phyloP scores from a whole-genome alignment of 2,113 vertebrate species.

The Pygoscelis antarcticus region DNA sequence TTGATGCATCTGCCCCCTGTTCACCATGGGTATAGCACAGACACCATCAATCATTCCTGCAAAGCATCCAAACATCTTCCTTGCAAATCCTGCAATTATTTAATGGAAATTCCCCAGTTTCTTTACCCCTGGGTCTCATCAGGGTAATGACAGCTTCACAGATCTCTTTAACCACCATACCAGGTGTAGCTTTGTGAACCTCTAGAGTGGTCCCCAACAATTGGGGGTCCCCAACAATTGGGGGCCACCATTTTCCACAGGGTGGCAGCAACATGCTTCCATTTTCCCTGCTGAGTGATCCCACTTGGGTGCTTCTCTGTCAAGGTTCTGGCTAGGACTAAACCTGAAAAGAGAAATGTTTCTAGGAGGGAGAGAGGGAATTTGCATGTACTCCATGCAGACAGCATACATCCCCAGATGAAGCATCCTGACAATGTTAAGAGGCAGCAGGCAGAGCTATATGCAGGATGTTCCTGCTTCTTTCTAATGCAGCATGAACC shows the following conservation, averaged over 20 bases:
- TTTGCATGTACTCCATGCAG: not conserved
- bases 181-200: not conserved
- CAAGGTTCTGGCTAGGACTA: not conserved
- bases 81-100: not conserved
- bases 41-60: not conserved
- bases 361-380: not conserved
- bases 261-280: constrained; percentile 45
- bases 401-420: not conserved
- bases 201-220: not conserved
- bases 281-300: not conserved
- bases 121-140: not conserved
- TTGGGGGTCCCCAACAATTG: not conserved
- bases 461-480: not conserved
- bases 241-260: constrained; percentile 24
- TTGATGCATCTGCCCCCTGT: not conserved
- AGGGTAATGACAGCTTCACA: not conserved
- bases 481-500: not conserved
- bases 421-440: not conserved
- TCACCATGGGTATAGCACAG: not conserved
- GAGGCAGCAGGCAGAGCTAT: not conserved
- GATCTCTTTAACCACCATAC: not conserved
- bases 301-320: not conserved
- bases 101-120: not conserved
- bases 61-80: not conserved
- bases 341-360: not conserved